These are phyloP conservation scores for Acanthoscelides obtectus DNA, from an alignment of 2,888 invertebrate genomes.

Conservation along the genomic window DNA sequence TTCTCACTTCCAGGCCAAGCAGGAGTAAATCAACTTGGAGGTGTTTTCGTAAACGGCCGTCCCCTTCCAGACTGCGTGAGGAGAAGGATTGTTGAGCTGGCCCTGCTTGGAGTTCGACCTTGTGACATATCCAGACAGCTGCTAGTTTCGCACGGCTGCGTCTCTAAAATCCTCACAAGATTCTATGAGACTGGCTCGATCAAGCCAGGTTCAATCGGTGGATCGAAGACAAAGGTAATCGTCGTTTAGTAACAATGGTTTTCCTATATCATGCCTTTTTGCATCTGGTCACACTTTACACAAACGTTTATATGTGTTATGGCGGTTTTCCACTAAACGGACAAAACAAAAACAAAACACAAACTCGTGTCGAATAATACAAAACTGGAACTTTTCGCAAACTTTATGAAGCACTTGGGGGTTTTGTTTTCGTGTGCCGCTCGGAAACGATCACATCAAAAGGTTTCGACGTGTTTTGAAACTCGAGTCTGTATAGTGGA, in stretches of 20 bases:
- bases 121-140: constrained; percentile 96
- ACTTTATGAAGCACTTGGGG: too few relatives aligned
- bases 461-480: too few relatives aligned
- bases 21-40: constrained; percentile 95
- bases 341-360: too few relatives aligned
- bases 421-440: too few relatives aligned
- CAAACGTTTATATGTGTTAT: too few relatives aligned
- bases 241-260: neutral
- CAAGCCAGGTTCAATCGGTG: constrained; percentile 90
- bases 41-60: constrained; percentile 96
- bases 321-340: too few relatives aligned
- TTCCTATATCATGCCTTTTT: neutral
- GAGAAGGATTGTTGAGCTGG: constrained; percentile 89
- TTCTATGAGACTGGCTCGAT: constrained; percentile 98
- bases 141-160: constrained; percentile 94
- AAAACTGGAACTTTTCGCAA: too few relatives aligned
- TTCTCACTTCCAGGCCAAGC: constrained; percentile 71
- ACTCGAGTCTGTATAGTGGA: too few relatives aligned
- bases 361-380: too few relatives aligned
- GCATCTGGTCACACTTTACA: too few relatives aligned
- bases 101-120: constrained; percentile 88
- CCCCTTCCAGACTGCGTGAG: constrained; percentile 93
- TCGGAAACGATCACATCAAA: too few relatives aligned
- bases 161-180: constrained; percentile 92
- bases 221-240: constrained; percentile 87